Conservation (phyloP, 2,797 vertebrate genomes). For the Trachops cirrhosus region DNA sequence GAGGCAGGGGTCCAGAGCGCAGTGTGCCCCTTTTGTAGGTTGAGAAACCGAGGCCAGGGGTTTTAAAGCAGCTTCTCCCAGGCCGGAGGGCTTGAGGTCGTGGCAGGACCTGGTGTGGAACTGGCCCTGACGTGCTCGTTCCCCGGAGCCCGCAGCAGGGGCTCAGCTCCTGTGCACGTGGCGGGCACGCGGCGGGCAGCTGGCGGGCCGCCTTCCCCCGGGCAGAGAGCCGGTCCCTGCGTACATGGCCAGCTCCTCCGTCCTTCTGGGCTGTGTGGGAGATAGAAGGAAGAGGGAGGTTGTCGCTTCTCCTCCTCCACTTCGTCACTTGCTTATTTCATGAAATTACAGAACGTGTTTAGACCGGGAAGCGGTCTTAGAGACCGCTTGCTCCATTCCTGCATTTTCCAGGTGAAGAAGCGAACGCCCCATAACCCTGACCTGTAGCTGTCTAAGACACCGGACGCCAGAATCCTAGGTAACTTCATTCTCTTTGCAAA, state of each 20-base stretch:
- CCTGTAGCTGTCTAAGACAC: neutral
- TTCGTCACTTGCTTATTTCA: neutral
- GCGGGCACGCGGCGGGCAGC: no score
- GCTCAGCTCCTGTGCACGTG: neutral
- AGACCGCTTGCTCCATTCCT: neutral
- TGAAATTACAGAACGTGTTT: neutral
- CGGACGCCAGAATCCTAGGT: neutral
- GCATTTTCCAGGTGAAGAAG: neutral
- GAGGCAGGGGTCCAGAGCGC: neutral
- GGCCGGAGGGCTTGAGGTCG: neutral
- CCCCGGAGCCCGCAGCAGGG: neutral
- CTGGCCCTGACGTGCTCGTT: neutral
- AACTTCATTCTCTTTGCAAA: neutral
- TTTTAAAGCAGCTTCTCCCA: neutral
- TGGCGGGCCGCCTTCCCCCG: fast-evolving
- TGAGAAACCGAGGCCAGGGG: neutral
- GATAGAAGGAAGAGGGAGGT: neutral
- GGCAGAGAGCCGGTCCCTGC: neutral
- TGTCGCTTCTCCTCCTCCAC: neutral
- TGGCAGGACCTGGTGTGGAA: neutral
- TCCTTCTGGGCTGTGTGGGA: neutral
- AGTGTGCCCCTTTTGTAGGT: neutral
- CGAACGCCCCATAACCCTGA: no score
- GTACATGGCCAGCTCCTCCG: neutral
- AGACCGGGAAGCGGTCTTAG: neutral